These are phyloP conservation scores for Gryon sp. DNA, from an alignment of 1,140 invertebrate species.

Conservation along the genomic window DNA sequence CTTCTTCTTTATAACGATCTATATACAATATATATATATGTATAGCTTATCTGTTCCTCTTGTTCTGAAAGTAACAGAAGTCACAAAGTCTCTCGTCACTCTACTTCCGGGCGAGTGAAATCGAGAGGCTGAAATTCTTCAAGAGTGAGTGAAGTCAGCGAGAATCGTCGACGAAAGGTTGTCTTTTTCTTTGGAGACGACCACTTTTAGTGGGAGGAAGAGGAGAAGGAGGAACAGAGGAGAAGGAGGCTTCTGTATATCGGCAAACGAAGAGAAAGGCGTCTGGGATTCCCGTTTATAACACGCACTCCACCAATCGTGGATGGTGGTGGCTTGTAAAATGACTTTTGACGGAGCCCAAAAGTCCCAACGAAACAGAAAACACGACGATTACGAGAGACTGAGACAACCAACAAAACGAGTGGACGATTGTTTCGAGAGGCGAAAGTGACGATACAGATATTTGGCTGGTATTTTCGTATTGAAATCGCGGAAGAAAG, in stretches of 20 bases:
- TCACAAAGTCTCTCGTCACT: constrained; percentile 27
- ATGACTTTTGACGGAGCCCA: not conserved
- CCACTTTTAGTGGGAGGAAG: constrained; percentile 41
- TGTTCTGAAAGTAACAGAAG: not conserved
- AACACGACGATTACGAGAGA: constrained; percentile 1
- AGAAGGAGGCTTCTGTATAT: constrained; percentile 28
- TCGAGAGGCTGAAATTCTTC: constrained; percentile 61
- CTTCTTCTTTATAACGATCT: no score
- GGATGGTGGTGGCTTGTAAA: not conserved
- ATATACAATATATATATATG: no score
- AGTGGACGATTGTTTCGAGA: no score
- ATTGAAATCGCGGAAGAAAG: constrained; percentile 60
- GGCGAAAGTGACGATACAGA: constrained; percentile 44
- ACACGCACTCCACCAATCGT: constrained; percentile 15
- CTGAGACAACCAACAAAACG: not conserved
- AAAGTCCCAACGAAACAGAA: constrained; percentile 5
- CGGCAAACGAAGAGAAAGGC: constrained; percentile 49
- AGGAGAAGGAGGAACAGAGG: no score
- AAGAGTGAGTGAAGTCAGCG: constrained; percentile 47
- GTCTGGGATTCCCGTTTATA: constrained; percentile 13
- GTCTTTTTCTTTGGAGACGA: constrained; percentile 44
- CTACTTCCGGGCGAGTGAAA: constrained; percentile 64
- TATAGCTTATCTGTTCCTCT: no score
- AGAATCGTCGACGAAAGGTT: constrained; percentile 54
- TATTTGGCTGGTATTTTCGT: not conserved